Base-by-base conservation (phyloP, 2,113 vertebrate genomes). In the Lamprotornis superbus region DNA sequence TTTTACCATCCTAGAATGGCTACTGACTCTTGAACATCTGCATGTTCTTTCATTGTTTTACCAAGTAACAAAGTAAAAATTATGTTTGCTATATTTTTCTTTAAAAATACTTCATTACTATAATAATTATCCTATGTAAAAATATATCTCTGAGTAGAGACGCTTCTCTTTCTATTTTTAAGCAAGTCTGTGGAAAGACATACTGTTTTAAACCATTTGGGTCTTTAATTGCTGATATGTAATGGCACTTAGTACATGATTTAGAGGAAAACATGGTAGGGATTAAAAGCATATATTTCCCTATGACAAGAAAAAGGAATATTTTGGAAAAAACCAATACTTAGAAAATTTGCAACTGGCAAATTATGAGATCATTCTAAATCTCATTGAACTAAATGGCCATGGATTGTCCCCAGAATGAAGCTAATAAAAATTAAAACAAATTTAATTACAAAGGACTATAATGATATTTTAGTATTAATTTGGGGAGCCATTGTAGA, bases 351-450 rank as follows among this genome's bases (percentile, higher is more conserved):
- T 95, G 47, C 64, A 88, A 25, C 68, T 81, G 56, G 46, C 17
- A 90, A 93, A 91, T 83, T 77, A 85, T 35, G 47, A 91, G 24
- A 35, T 60, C 0, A 2, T 77, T 95, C 35, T 52, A 86, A 27
- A 35, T 77, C 61, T 93, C 57, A 50, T 74, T 95, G 74, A 91
- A 67, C 8, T 93, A 83, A 93, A 90, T 52, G 39, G 5, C 21
- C 59, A 28, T 63, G 35, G 70, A 83, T 85, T 70, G 19, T 52
- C 35, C 33, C 24, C 52, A 81, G 56, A 83, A 86, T 53, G 24
- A 67, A 90, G 4, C 47, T 83, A 93, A 94, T 83, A 52, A 93
- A 93, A 95, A 95, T 80, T 56, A 92, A 93, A 90, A 10, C 44
- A 57, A 93, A 91, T 22, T 87, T 93, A 86, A 93, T 86, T 94